Evolutionary conservation across 2,113 vertebrate genomes (phyloP), one percentile per base, ranked within the genome.

Genomic region (Leucosticte australis): DNA sequence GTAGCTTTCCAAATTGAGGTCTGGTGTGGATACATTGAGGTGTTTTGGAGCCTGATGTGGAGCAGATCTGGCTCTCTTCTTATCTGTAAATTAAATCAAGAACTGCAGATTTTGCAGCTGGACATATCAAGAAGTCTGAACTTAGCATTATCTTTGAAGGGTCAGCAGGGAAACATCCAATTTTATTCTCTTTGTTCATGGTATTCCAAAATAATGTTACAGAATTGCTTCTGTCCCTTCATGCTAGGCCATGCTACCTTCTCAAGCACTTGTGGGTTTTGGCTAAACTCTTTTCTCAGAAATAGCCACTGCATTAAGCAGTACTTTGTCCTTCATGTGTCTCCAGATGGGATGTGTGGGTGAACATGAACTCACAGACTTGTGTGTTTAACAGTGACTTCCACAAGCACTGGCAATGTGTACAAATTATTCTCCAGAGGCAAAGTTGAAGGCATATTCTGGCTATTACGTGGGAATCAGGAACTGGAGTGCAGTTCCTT

Each of bases 141-240:
- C 42, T 65, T 50, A 28, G 37, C 33, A 22, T 60, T 96, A 77
- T 35, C 76, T 95, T 94, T 91, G 93, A 94, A 96, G 76, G 78
- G 35, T 74, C 50, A 76, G 41, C 42, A 82, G 33, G 57, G 55
- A 63, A 91, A 60, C 86, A 77, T 74, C 70, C 60, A 67, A 11
- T 77, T 93, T 68, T 7, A 18, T 89, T 87, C 91, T 89, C 52
- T 83, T 91, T 64, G 11, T 75, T 53, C 3, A 0, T 41, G 27
- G 6, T 26, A 27, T 92, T 90, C 33, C 55, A 53, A 39, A 70
- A 59, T 70, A 86, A 65, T 89, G 35, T 50, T 37, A 6, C 0
- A 5, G 59, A 74, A 52, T 80, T 3, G 2, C 67, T 64, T 79
- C 59, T 85, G 60, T 55, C 56, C 17, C 14, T 49, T 35, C 30